Evolutionary conservation across 2,888 invertebrate genomes (phyloP).

Genomic region (Hypena proboscidalis): DNA sequence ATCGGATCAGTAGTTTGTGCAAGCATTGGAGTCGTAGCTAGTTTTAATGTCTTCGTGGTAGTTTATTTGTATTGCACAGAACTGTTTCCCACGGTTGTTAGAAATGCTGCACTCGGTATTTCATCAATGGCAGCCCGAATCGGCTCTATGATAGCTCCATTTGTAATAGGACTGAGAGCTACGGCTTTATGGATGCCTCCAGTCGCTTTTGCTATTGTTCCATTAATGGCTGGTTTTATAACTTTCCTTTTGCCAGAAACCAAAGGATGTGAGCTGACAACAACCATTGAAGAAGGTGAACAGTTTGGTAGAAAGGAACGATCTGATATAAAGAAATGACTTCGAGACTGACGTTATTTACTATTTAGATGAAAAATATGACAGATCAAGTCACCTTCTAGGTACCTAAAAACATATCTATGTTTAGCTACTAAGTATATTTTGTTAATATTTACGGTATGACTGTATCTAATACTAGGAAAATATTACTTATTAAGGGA

Average conservation of each 20-base stretch:
- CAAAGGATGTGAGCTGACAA: constrained; percentile 89
- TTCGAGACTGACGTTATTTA: too few relatives aligned
- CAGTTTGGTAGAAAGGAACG: constrained; percentile 64
- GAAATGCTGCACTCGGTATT: constrained; percentile 94
- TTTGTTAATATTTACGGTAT: too few relatives aligned
- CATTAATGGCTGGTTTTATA: constrained; percentile 84
- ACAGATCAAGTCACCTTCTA: too few relatives aligned
- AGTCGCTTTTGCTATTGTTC: constrained; percentile 88
- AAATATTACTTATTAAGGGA: too few relatives aligned
- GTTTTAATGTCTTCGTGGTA: constrained; percentile 93
- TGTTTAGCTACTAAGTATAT: too few relatives aligned
- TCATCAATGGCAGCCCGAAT: constrained; percentile 95
- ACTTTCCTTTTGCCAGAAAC: constrained; percentile 91
- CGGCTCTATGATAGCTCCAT: constrained; percentile 94
- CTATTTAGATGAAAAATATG: too few relatives aligned
- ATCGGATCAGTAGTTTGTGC: constrained; percentile 85
- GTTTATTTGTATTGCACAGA: constrained; percentile 95
- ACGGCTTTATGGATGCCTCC: constrained; percentile 87
- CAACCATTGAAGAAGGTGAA: constrained; percentile 93
- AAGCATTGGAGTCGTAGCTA: constrained; percentile 90
- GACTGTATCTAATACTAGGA: too few relatives aligned
- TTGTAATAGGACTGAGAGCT: constrained; percentile 87
- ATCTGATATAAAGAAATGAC: constrained; percentile 7
- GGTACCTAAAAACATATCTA: too few relatives aligned
- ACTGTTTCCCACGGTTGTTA: constrained; percentile 94